Percentiles rank a stretch among this genome's conserved stretches.
Evolutionary conservation across 1,140 invertebrate species (phyloP).

Genomic region (Ptiloglossa arizonensis): DNA sequence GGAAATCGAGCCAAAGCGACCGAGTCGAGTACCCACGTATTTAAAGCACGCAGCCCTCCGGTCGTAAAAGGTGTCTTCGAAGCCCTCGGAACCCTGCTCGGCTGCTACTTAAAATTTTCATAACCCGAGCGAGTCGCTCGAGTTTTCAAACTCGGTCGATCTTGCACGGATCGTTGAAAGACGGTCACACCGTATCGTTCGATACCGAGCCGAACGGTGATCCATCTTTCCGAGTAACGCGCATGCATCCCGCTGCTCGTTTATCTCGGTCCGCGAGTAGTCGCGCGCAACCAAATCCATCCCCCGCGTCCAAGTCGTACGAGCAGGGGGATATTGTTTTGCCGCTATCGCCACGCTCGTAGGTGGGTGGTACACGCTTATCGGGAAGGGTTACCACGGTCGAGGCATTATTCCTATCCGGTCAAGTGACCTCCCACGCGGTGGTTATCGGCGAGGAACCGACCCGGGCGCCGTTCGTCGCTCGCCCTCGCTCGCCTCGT

Average conservation of each 20-base stretch:
- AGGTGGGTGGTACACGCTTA: constrained; percentile 48
- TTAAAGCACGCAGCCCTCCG: neutral
- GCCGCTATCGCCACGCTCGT: constrained; percentile 45
- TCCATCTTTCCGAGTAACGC: neutral
- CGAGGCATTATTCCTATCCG: constrained; percentile 56
- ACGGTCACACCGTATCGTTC: too few relatives aligned
- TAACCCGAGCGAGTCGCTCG: neutral
- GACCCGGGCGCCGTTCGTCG: constrained; percentile 42
- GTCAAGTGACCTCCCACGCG: constrained; percentile 54
- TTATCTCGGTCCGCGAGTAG: constrained; percentile 14
- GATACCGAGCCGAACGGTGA: neutral
- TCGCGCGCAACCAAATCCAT: constrained; percentile 52
- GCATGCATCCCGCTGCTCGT: constrained; percentile 29
- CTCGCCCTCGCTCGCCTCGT: neutral
- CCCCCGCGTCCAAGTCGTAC: constrained; percentile 28
- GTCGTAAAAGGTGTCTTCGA: neutral
- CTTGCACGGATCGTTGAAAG: too few relatives aligned
- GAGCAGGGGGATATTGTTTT: constrained; percentile 59
- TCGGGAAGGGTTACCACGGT: constrained; percentile 55
- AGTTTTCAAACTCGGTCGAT: too few relatives aligned
- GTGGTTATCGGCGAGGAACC: constrained; percentile 57
- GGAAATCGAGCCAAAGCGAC: neutral
- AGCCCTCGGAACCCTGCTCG: neutral
- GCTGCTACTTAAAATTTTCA: too few relatives aligned
- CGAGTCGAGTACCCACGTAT: neutral